Percentiles rank a stretch among this genome's conserved stretches.
Evolutionary conservation across 2,113 vertebrate genomes (phyloP).

Genomic region (Irena cyanogastra): DNA sequence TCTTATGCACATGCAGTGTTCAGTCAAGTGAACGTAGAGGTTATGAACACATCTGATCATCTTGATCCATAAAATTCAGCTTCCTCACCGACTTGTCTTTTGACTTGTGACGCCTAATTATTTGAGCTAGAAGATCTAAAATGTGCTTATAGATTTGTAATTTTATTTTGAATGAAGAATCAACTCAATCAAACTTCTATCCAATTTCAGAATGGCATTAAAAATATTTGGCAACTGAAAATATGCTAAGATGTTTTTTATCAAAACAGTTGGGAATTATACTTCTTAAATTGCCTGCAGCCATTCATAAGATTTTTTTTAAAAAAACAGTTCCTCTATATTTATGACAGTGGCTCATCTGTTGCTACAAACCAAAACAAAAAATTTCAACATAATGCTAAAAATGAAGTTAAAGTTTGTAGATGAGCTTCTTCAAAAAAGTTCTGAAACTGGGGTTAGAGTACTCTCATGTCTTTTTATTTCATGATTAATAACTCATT

Average conservation of each 20-base stretch:
- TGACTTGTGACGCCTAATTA: not conserved
- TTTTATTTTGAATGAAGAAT: not conserved
- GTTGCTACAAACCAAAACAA: not conserved
- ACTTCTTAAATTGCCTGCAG: not conserved
- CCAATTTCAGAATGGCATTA: not conserved
- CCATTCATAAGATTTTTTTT: not conserved
- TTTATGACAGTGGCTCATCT: not conserved
- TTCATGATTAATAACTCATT: not conserved
- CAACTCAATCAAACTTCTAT: not conserved
- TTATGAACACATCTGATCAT: not conserved
- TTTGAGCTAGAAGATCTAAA: not conserved
- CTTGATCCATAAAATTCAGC: not conserved
- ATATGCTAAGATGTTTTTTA: not conserved
- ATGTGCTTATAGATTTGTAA: not conserved
- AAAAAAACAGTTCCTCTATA: not conserved
- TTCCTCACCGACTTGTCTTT: not conserved
- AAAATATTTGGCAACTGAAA: not conserved
- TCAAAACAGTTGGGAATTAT: not conserved
- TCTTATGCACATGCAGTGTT: not conserved
- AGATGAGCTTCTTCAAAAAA: not conserved
- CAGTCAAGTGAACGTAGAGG: accelerated
- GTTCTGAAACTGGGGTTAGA: not conserved
- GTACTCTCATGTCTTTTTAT: not conserved
- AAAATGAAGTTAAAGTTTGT: not conserved
- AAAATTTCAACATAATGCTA: not conserved